Evolutionary conservation across 1,140 invertebrate species (phyloP).

Genomic region (Hyles euphorbiae): DNA sequence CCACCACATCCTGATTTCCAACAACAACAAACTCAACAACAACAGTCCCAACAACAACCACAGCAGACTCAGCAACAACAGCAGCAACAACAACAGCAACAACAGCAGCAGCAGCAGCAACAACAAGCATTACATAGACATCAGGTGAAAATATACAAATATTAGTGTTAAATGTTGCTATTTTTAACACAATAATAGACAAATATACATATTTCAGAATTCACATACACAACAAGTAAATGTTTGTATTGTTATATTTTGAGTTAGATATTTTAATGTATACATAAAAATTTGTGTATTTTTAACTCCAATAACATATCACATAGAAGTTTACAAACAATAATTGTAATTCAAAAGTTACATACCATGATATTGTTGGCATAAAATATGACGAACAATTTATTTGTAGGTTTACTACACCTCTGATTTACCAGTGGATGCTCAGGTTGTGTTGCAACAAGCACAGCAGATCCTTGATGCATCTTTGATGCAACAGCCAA

Average conservation of each 20-base stretch:
- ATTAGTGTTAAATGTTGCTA: neutral
- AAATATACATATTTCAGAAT: no score
- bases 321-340: no score
- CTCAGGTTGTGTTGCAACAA: constrained; percentile 74
- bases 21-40: constrained; percentile 56
- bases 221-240: no score
- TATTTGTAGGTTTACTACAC: constrained; percentile 76
- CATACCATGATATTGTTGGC: no score
- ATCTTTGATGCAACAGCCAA: constrained; percentile 71
- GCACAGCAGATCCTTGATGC: constrained; percentile 74
- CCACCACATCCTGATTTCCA: constrained; percentile 50
- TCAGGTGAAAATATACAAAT: constrained; percentile 34
- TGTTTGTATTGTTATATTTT: no score
- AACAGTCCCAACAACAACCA: constrained; percentile 36
- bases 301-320: no score
- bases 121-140: constrained; percentile 58
- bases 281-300: no score
- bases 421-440: constrained; percentile 71
- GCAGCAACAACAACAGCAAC: constrained; percentile 30
- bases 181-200: neutral
- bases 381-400: constrained; percentile 38
- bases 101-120: constrained; percentile 28
- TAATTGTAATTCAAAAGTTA: no score
- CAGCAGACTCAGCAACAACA: constrained; percentile 39
- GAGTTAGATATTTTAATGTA: no score